These are phyloP conservation scores for Hemibagrus wyckioides DNA, from an alignment of 2,113 vertebrate species.

Conservation along the genomic window DNA sequence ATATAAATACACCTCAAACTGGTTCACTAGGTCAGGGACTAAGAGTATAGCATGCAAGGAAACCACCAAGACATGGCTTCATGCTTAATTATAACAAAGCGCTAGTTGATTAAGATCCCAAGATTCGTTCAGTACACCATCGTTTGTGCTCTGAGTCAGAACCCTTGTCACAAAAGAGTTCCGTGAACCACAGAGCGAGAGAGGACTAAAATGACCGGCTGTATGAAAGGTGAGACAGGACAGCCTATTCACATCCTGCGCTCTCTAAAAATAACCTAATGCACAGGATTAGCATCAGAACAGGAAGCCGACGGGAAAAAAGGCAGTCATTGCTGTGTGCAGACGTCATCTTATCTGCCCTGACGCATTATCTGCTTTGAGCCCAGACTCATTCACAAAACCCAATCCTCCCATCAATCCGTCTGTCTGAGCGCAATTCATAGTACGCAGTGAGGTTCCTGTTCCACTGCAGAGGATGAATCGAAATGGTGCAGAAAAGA, in stretches of 20 bases:
- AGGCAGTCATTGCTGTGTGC: slow-evolving; percentile 71
- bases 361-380: slow-evolving; percentile 68
- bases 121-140: neutral
- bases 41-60: neutral
- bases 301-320: slow-evolving; percentile 68
- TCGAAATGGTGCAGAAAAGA: neutral
- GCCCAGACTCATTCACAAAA: slow-evolving; percentile 68
- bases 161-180: neutral
- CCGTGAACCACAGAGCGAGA: slow-evolving; percentile 54
- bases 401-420: slow-evolving; percentile 38
- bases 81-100: neutral
- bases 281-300: slow-evolving; percentile 73
- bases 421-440: slow-evolving; percentile 56
- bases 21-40: neutral
- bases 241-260: slow-evolving; percentile 76
- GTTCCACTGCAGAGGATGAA: slow-evolving; percentile 68
- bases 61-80: neutral
- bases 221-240: slow-evolving; percentile 77
- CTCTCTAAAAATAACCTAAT: slow-evolving; percentile 78
- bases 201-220: slow-evolving; percentile 71
- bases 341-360: slow-evolving; percentile 73
- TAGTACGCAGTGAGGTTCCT: slow-evolving; percentile 54
- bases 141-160: slow-evolving; percentile 4
- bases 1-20: neutral
- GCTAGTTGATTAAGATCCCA: neutral